A percentile compares a stretch with the other conserved stretches of the same genome.
phyloP scores from a whole-genome alignment of 64 coral and sea anemone species.

The Montipora capricornis region DNA sequence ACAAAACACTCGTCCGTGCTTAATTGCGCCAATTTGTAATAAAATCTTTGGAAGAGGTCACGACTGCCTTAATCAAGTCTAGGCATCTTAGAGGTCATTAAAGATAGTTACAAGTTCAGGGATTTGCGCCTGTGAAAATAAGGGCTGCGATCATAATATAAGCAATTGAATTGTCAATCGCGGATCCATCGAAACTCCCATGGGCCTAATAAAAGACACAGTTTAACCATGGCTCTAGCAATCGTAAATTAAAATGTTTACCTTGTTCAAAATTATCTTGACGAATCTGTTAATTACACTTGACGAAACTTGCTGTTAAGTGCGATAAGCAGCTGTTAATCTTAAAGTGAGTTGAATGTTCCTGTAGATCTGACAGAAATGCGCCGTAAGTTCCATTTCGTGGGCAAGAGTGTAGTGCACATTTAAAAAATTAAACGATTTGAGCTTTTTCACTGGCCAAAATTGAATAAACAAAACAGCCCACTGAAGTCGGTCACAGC shows the following conservation, averaged over 20 bases:
- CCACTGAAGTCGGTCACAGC: no score
- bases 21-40: no score
- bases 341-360: background rate
- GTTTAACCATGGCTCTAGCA: background rate
- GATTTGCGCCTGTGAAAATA: background rate
- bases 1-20: no score
- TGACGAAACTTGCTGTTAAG: conserved; percentile 3
- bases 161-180: no score
- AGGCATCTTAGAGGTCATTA: background rate
- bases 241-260: background rate
- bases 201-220: background rate
- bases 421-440: background rate
- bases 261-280: conserved; percentile 9
- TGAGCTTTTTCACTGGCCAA: background rate
- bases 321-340: background rate
- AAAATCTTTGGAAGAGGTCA: background rate
- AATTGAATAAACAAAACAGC: no score
- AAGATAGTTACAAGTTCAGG: background rate
- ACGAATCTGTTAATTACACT: conserved; percentile 17
- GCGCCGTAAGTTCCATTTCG: no score
- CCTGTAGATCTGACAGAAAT: background rate
- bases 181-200: no score
- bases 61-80: background rate
- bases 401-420: no score
- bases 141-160: background rate